These are phyloP conservation scores for Parnassius smintheus DNA, from an alignment of 2,888 invertebrate genomes.

Conservation along the genomic window DNA sequence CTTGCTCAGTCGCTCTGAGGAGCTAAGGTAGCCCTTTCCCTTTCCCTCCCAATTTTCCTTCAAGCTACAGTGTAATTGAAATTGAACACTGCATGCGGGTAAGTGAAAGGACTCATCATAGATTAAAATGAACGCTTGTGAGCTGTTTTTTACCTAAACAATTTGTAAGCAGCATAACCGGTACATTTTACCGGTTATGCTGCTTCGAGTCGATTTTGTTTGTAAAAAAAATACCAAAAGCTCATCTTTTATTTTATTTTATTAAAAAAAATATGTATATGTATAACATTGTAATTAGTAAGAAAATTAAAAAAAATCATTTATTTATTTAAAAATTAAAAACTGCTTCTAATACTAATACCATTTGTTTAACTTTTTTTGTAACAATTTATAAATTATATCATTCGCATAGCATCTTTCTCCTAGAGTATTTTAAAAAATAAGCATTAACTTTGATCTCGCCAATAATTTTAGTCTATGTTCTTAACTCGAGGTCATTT, in stretches of 20 bases:
- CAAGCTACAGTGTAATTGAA: constrained; percentile 73
- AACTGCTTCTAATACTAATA: too few species aligned
- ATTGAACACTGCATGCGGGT: constrained; percentile 76
- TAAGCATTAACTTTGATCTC: neutral
- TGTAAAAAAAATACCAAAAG: too few species aligned
- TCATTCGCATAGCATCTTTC: neutral
- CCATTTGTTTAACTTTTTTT: too few species aligned
- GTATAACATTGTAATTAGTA: too few species aligned
- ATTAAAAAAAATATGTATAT: too few species aligned
- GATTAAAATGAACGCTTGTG: constrained; percentile 38
- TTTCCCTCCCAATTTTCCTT: constrained; percentile 61
- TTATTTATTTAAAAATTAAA: too few species aligned
- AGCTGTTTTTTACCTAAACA: neutral
- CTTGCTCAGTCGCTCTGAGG: constrained; percentile 42
- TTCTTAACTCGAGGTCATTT: constrained; percentile 16
- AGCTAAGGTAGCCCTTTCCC: constrained; percentile 36
- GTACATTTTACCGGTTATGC: too few species aligned
- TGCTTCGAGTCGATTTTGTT: too few species aligned
- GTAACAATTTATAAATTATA: too few species aligned
- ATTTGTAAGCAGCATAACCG: too few species aligned
- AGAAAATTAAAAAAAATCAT: too few species aligned
- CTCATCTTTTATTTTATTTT: too few species aligned
- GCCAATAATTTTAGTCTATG: constrained; percentile 3
- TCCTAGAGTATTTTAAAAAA: constrained; percentile 1
- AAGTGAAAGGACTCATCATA: constrained; percentile 71